These are phyloP conservation scores for Turritopsis dohrnii DNA, from an alignment of 30 jellyfish, hydroid and myxozoan species.

Conservation along the genomic window DNA sequence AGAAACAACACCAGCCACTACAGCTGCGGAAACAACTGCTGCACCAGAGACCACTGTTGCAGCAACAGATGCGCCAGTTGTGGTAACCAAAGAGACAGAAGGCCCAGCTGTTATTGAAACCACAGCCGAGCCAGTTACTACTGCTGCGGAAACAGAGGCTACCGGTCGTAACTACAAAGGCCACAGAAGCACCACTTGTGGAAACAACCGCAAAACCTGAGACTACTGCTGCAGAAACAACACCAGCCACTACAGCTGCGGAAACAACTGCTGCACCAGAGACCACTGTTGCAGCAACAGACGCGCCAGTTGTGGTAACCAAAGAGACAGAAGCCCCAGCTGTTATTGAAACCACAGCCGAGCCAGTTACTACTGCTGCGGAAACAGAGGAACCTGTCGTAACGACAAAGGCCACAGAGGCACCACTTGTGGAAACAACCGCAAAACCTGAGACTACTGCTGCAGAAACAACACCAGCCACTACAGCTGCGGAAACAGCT, in stretches of 20 bases:
- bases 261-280: constrained; percentile 21
- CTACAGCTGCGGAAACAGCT: too few relatives aligned
- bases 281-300: constrained; percentile 22
- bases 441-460: too few relatives aligned
- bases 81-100: not conserved
- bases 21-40: constrained; percentile 19
- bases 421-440: too few relatives aligned
- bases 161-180: constrained; percentile 35
- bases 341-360: not conserved
- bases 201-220: constrained; percentile 21
- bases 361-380: not conserved
- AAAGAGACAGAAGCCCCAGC: not conserved
- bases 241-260: constrained; percentile 27
- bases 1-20: constrained; percentile 14
- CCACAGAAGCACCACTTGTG: constrained; percentile 29
- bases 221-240: constrained; percentile 21
- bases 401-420: too few relatives aligned
- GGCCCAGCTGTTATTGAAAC: constrained; percentile 16
- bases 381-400: too few relatives aligned
- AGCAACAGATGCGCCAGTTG: constrained; percentile 40
- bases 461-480: too few relatives aligned
- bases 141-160: constrained; percentile 38
- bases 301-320: constrained; percentile 31
- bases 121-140: constrained; percentile 24
- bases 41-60: constrained; percentile 33